Evolutionary conservation across 92 coral and sea anemone genomes (phyloP), one percentile per base, ranked within the genome.

Genomic region (Porites rus): DNA sequence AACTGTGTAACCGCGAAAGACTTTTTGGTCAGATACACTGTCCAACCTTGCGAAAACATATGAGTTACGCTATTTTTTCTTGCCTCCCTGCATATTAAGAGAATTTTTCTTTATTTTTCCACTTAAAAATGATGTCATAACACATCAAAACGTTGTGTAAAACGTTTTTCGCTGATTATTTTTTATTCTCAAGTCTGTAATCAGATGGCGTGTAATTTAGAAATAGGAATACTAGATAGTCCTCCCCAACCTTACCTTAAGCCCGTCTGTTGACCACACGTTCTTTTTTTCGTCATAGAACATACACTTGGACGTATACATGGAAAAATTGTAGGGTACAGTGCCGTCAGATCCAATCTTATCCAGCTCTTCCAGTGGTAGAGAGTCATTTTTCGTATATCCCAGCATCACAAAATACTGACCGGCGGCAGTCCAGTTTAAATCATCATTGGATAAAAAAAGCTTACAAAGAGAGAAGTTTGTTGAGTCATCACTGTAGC

Each of bases 351-450:
- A 16, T 5, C 12, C 24, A 6, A 67, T n/a, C 14, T 82, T 74
- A 9, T 71, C 20, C 14, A 63, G 59, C 28, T 86, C 84, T 11
- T 83, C 74, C 31, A 38, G 66, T 21, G 54, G 28, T 22, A 83
- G 63, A 51, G 75, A 79, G 28, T 19, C 63, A 65, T 84, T 88
- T 18, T 28, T 56, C 61, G 67, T 80, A 69, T 69, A 89, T 12
- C 78, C 75, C 21, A 95, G 61, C 9, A 71, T 81, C 2, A 80
- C 70, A 58, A 69, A 89, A 74, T 94, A 93, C 10, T 2, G 18
- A 1, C 98, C 98, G 0, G 94, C 94, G 0, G 97, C 93, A 16
- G 97, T 80, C 77, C 84, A 68, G 75, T 95, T 95, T 10, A 92
- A 83, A 7, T 51, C 64, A 22, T 62, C 80, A 51, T 83, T 83